These are phyloP conservation scores for Notocelia uddmanniana DNA, from an alignment of 2,888 invertebrate genomes.

Conservation along the genomic window DNA sequence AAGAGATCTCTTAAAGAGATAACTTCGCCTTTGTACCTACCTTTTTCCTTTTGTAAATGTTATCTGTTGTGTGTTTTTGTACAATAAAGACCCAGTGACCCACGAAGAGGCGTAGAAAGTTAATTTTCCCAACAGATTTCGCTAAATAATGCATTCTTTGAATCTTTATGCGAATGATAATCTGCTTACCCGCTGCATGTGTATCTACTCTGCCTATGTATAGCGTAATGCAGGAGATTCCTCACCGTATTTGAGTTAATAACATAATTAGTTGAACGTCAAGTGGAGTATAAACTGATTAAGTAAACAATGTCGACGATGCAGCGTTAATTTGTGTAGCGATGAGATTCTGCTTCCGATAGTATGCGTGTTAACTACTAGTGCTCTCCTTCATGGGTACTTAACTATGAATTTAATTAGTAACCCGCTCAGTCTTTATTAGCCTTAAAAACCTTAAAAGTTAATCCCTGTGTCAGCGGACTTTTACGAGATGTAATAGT, in stretches of 20 bases:
- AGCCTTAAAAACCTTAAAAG: constrained; percentile 29
- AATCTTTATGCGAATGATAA: not conserved
- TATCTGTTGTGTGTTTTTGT: too few species aligned
- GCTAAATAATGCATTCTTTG: not conserved
- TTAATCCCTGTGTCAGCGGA: constrained; percentile 40
- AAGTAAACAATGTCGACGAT: constrained; percentile 69
- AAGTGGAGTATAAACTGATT: constrained; percentile 68
- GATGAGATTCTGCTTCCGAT: constrained; percentile 48
- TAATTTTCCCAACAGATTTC: not conserved
- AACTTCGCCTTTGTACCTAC: too few species aligned
- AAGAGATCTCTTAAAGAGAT: too few species aligned
- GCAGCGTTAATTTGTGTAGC: constrained; percentile 71
- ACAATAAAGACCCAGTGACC: too few species aligned
- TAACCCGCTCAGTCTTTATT: constrained; percentile 40
- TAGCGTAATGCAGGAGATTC: constrained; percentile 28
- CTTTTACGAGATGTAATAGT: constrained; percentile 41
- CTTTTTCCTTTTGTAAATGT: too few species aligned
- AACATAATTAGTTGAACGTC: constrained; percentile 70
- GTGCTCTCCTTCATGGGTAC: constrained; percentile 46
- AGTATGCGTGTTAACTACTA: constrained; percentile 46
- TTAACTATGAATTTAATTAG: constrained; percentile 47
- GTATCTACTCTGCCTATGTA: not conserved
- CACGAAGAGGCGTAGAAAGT: not conserved
- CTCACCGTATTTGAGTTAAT: constrained; percentile 54
- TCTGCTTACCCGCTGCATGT: not conserved